Evolutionary conservation across 2,797 vertebrate genomes (phyloP).

Genomic region (Siniperca scherzeri): DNA sequence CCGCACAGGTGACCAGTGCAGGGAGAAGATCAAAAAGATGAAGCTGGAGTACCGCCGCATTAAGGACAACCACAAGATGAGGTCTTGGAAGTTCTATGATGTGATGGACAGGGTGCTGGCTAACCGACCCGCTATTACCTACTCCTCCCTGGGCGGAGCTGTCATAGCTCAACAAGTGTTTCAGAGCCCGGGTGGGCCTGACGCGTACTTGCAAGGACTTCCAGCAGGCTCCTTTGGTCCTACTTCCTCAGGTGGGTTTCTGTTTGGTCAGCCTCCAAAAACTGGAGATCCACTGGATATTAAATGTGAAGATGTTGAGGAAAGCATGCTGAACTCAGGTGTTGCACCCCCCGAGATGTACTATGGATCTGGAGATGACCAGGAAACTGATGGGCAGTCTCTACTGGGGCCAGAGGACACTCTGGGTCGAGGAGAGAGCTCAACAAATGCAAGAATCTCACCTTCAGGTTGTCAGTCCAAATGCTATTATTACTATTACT

Average conservation of each 20-base stretch:
- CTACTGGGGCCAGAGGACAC: conserved; percentile 79
- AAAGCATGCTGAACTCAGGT: conserved; percentile 84
- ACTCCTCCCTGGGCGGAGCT: conserved; percentile 83
- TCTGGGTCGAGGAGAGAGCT: conserved; percentile 82
- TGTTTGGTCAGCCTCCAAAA: conserved; percentile 84
- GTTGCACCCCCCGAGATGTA: conserved; percentile 85
- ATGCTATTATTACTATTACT: neutral
- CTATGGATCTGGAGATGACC: conserved; percentile 87
- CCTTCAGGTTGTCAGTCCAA: conserved; percentile 85
- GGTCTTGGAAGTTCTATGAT: conserved; percentile 93
- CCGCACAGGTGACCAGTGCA: conserved; percentile 91
- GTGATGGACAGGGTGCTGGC: conserved; percentile 93
- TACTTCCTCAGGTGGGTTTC: conserved; percentile 76
- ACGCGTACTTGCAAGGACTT: conserved; percentile 72
- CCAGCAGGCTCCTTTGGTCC: conserved; percentile 76
- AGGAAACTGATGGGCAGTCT: conserved; percentile 85
- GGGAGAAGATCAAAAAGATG: conserved; percentile 97
- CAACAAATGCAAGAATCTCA: conserved; percentile 84
- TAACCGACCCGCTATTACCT: conserved; percentile 88
- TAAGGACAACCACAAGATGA: conserved; percentile 91
- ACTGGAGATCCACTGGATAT: conserved; percentile 87
- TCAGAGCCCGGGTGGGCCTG: conserved; percentile 78
- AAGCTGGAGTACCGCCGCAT: conserved; percentile 94
- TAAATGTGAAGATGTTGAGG: conserved; percentile 91
- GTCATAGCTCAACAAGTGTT: conserved; percentile 87